Evolutionary conservation across 2,888 invertebrate genomes (phyloP).

Genomic region (Thymelicus sylvestris): DNA sequence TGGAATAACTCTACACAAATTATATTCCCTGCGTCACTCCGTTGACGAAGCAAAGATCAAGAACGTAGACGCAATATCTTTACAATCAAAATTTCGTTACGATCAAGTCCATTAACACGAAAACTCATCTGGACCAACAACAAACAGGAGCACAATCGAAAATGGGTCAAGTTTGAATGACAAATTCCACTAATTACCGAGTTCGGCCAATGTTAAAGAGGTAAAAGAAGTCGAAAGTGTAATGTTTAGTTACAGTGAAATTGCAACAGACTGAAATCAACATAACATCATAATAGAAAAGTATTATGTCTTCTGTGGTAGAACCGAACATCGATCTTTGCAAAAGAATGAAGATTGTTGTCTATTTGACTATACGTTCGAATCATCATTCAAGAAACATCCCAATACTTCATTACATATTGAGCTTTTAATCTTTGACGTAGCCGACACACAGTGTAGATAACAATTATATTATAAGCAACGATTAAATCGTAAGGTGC

Average conservation of each 20-base stretch:
- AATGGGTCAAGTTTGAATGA: constrained; percentile 26
- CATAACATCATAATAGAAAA: background rate
- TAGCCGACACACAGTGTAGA: background rate
- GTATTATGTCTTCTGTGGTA: no score
- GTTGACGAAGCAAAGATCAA: constrained; percentile 75
- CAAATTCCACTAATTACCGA: background rate
- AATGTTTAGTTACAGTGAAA: background rate
- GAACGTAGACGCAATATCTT: constrained; percentile 48
- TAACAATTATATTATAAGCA: constrained; percentile 11
- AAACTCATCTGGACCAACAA: background rate
- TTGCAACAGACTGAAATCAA: background rate
- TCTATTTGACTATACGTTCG: background rate
- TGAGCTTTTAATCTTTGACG: no score
- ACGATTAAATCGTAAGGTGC: constrained; percentile 14
- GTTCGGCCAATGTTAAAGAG: constrained; percentile 2
- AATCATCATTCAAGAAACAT: background rate
- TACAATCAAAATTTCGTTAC: constrained; percentile 25
- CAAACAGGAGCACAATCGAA: background rate
- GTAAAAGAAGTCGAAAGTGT: background rate
- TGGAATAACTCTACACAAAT: constrained; percentile 81
- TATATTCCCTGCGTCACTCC: constrained; percentile 79
- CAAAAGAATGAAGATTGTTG: background rate
- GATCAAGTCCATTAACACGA: constrained; percentile 19
- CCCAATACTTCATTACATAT: no score
- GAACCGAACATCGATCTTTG: constrained; percentile 8